Evolutionary conservation across 2,113 vertebrate genomes (phyloP).

Genomic region (Gallinago undulata): DNA sequence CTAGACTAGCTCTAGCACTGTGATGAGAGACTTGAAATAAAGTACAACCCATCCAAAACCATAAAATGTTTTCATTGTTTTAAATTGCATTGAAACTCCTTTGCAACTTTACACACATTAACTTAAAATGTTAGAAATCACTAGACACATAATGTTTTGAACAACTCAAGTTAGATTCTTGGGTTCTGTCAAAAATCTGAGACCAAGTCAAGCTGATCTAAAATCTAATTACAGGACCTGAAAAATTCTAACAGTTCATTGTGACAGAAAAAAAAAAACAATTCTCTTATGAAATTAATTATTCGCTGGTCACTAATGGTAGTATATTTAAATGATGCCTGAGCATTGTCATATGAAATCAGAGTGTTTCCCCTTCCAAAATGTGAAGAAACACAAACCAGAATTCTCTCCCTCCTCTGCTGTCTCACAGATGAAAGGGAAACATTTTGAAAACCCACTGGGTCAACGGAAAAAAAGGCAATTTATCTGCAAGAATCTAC

Average conservation of each 20-base stretch:
- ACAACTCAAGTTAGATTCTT: neutral
- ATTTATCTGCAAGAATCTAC: neutral
- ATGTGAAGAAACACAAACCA: neutral
- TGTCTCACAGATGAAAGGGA: neutral
- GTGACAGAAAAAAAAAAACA: neutral
- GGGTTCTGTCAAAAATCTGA: neutral
- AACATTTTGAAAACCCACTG: neutral
- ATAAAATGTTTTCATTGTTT: neutral
- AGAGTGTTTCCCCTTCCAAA: neutral
- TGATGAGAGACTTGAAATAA: neutral
- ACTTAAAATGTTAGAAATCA: neutral
- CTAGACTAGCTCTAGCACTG: neutral
- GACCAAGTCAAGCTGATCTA: neutral
- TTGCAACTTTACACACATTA: neutral
- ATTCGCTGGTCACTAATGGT: neutral
- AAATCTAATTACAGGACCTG: neutral
- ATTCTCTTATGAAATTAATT: neutral
- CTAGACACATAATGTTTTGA: neutral
- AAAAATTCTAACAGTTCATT: neutral
- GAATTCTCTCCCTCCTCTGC: neutral
- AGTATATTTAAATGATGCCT: neutral
- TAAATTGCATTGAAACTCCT: neutral
- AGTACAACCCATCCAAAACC: neutral
- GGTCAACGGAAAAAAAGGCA: neutral
- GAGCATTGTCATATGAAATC: neutral